A percentile compares a stretch with the other conserved stretches of the same genome.
These are phyloP conservation scores for Ranitomeya variabilis DNA, from an alignment of 2,113 vertebrate genomes.

Conservation along the genomic window DNA sequence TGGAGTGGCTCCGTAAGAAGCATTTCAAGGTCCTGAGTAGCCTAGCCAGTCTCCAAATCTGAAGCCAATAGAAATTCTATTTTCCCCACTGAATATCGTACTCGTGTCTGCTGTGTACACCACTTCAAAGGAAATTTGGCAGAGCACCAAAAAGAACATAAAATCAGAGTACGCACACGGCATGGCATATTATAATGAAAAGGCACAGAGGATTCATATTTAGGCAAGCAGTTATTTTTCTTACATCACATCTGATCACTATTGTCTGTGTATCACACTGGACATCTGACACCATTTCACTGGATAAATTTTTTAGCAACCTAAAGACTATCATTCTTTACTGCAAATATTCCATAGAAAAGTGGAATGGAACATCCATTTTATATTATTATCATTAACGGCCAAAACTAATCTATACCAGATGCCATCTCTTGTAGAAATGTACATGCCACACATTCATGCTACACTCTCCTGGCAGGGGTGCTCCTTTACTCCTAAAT, in stretches of 20 bases:
- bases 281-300: not conserved
- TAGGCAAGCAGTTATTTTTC: too few species aligned
- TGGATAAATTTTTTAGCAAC: not conserved
- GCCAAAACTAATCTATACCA: constrained; percentile 12
- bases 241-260: not conserved
- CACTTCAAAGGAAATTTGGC: too few species aligned
- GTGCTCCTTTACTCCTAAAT: not conserved
- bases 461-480: constrained; percentile 5
- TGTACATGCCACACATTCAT: constrained; percentile 11
- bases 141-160: not conserved
- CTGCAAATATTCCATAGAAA: not conserved
- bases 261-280: not conserved
- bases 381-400: not conserved
- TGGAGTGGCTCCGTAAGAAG: too few species aligned
- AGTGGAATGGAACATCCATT: not conserved
- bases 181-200: not conserved
- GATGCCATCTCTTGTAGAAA: not conserved
- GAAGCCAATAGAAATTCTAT: too few species aligned
- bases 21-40: too few species aligned
- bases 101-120: too few species aligned
- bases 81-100: too few species aligned
- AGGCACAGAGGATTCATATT: not conserved
- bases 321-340: not conserved
- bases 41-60: too few species aligned
- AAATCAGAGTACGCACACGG: not conserved